Percentiles rank a stretch among this genome's conserved stretches.
phyloP scores from a whole-genome alignment of 2,888 invertebrate species.

The Lasioglossum zephyrum region DNA sequence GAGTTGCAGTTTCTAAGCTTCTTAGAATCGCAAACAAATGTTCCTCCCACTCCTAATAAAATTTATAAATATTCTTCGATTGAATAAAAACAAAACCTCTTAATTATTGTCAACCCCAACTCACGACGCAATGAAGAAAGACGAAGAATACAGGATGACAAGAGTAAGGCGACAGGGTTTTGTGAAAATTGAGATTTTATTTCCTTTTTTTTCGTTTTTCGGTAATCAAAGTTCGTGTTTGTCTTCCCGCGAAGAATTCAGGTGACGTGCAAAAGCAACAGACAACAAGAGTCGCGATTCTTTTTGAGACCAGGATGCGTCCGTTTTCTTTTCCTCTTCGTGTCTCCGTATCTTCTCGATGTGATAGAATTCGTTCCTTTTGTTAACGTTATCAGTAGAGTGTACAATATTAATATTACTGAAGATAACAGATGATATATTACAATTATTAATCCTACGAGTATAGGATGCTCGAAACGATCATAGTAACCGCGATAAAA shows the following conservation, averaged over 20 bases:
- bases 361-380: constrained; percentile 79
- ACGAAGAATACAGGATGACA: neutral
- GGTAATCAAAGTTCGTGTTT: constrained; percentile 44
- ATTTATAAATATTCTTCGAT: neutral
- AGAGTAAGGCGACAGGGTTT: neutral
- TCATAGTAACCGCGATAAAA: constrained; percentile 39
- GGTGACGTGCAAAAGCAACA: constrained; percentile 57
- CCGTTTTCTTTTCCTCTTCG: constrained; percentile 33
- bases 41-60: neutral
- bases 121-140: neutral
- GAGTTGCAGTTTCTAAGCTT: too few species aligned
- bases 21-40: neutral
- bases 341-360: constrained; percentile 71
- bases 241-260: constrained; percentile 44
- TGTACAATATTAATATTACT: constrained; percentile 79
- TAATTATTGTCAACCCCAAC: neutral
- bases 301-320: constrained; percentile 44
- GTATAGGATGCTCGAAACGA: constrained; percentile 59
- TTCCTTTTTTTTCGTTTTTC: constrained; percentile 48
- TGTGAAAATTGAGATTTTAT: constrained; percentile 60
- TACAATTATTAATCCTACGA: constrained; percentile 78
- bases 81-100: neutral
- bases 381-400: constrained; percentile 76
- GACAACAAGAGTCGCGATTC: constrained; percentile 56
- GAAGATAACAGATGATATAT: constrained; percentile 83